Percentiles rank a stretch among this genome's conserved stretches.
These are phyloP conservation scores for Eledona agricola DNA, from an alignment of 2,888 invertebrate species.

Conservation along the genomic window DNA sequence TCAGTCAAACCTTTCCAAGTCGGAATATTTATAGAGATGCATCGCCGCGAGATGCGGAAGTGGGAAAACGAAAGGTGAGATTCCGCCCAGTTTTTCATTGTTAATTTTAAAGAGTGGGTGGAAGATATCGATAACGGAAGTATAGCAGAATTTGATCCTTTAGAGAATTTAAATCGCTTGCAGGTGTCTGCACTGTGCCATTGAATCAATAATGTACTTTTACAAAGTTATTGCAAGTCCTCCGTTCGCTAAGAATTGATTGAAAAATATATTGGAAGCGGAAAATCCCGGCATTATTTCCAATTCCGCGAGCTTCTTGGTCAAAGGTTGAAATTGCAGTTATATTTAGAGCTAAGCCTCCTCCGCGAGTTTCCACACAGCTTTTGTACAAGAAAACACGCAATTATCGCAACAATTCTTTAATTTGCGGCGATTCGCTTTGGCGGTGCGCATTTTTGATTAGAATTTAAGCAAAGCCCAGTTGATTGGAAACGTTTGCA, in stretches of 20 bases:
- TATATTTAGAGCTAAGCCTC: constrained; percentile 26
- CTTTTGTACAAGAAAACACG: too few relatives aligned
- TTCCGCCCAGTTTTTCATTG: constrained; percentile 33
- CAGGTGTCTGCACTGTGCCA: constrained; percentile 27
- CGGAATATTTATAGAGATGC: constrained; percentile 27
- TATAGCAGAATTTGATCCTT: constrained; percentile 26
- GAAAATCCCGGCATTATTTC: constrained; percentile 26
- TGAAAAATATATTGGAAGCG: constrained; percentile 17
- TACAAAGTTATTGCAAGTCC: constrained; percentile 27
- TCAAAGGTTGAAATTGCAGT: constrained; percentile 22
- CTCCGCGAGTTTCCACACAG: too few relatives aligned
- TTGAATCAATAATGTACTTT: constrained; percentile 34
- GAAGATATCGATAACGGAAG: constrained; percentile 30
- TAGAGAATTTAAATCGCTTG: constrained; percentile 33
- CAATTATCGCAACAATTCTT: too few relatives aligned
- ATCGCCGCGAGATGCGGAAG: too few relatives aligned
- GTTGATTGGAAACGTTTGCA: too few relatives aligned
- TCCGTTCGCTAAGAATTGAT: constrained; percentile 25
- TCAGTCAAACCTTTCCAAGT: constrained; percentile 14
- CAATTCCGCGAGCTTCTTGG: constrained; percentile 24
- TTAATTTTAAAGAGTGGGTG: constrained; percentile 33
- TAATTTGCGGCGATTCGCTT: too few relatives aligned
- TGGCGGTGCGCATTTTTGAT: too few relatives aligned
- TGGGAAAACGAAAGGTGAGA: constrained; percentile 19
- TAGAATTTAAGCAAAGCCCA: too few relatives aligned